Percentiles rank a stretch among this genome's conserved stretches.
Conservation (phyloP, 2,113 vertebrate species). For the Pterocles burchelli region DNA sequence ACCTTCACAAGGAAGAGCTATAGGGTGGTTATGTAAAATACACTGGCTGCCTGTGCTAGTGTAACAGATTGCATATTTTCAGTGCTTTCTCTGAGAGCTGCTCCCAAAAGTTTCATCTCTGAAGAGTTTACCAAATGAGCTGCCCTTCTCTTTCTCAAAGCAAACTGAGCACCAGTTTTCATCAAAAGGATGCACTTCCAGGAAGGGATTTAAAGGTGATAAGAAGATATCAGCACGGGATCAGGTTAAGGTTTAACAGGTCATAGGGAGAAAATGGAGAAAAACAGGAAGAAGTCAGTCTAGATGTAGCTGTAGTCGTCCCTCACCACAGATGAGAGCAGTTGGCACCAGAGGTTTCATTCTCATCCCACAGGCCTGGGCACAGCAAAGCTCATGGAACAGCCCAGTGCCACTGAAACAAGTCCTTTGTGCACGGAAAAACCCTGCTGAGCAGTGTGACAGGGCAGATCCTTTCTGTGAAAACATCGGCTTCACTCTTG, state of each 20-base stretch:
- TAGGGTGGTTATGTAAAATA: accelerated
- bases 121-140: not conserved
- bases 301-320: not conserved
- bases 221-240: not conserved
- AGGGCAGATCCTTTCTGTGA: not conserved
- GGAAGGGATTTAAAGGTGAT: not conserved
- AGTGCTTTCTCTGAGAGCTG: not conserved
- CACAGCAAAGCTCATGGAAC: not conserved
- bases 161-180: not conserved
- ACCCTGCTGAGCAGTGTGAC: not conserved
- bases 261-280: not conserved
- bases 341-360: not conserved
- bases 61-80: not conserved
- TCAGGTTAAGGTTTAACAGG: not conserved
- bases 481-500: not conserved
- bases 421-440: not conserved
- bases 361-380: not conserved
- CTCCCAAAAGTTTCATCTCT: not conserved
- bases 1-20: not conserved
- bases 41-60: not conserved
- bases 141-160: not conserved
- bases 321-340: not conserved
- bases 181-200: not conserved
- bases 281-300: not conserved
- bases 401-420: not conserved